A percentile compares a stretch with the other conserved stretches of the same genome.
Conservation (phyloP, 2,113 vertebrate genomes). For the Tachycineta bicolor region DNA sequence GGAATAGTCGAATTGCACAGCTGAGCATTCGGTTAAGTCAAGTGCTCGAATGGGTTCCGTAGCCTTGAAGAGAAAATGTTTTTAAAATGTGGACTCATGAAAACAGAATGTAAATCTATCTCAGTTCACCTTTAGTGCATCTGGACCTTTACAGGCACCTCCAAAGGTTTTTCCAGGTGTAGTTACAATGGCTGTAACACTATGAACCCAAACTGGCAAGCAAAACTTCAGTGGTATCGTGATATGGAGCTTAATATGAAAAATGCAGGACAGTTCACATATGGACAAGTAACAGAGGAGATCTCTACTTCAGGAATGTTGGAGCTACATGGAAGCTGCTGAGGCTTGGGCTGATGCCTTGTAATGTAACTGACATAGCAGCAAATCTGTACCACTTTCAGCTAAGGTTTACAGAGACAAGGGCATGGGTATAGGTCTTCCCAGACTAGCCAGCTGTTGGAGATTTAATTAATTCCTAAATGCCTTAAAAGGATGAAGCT, state of each 20-base stretch:
- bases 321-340: not conserved
- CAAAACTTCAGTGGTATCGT: not conserved
- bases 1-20: slow-evolving; percentile 96
- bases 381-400: not conserved
- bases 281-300: not conserved
- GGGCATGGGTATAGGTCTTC: not conserved
- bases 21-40: slow-evolving; percentile 89
- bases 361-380: not conserved
- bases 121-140: not conserved
- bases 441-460: not conserved
- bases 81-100: not conserved
- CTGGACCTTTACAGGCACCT: not conserved
- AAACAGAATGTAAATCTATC: not conserved
- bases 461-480: not conserved
- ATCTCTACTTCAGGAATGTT: not conserved
- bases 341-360: not conserved
- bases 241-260: not conserved
- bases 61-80: slow-evolving; percentile 74
- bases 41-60: slow-evolving; percentile 89
- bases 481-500: not conserved
- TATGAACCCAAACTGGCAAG: not conserved
- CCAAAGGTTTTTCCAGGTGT: not conserved
- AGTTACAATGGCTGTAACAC: not conserved
- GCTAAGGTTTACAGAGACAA: not conserved
- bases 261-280: not conserved